phyloP scores from a whole-genome alignment of 2,797 vertebrate genomes.

The Champsocephalus gunnari region DNA sequence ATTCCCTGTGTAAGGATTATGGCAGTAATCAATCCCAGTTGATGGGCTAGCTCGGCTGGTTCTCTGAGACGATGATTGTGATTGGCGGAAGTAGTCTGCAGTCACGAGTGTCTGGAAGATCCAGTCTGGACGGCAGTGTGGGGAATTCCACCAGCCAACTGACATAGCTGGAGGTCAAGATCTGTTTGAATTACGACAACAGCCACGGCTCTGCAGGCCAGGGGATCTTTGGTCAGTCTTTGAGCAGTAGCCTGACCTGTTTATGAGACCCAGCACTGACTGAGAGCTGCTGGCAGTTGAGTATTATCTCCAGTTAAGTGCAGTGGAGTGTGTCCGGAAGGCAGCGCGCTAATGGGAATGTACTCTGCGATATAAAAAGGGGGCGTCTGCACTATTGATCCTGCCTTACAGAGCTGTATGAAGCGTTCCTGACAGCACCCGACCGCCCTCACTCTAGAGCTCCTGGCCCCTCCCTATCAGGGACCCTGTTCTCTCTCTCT shows the following conservation, averaged over 20 bases:
- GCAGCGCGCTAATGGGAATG: slow-evolving; percentile 75
- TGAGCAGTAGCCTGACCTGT: slow-evolving; percentile 52
- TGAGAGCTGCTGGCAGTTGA: slow-evolving; percentile 46
- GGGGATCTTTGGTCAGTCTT: slow-evolving; percentile 49
- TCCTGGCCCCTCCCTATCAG: slow-evolving; percentile 64
- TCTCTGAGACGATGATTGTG: slow-evolving; percentile 73
- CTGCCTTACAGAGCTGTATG: slow-evolving; percentile 80
- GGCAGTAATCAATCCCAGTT: slow-evolving; percentile 83
- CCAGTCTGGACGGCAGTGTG: slow-evolving; percentile 46
- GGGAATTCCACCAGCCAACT: slow-evolving; percentile 66
- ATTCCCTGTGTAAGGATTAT: slow-evolving; percentile 85
- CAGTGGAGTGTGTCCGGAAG: slow-evolving; percentile 75
- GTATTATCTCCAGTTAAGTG: slow-evolving; percentile 69
- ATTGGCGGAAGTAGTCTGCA: slow-evolving; percentile 78
- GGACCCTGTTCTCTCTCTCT: slow-evolving; percentile 58
- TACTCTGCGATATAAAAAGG: slow-evolving; percentile 66
- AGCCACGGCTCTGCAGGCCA: slow-evolving; percentile 29
- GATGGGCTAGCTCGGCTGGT: slow-evolving; percentile 69
- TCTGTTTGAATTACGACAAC: slow-evolving; percentile 62
- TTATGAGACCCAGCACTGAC: slow-evolving; percentile 39
- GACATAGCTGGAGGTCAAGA: slow-evolving; percentile 70
- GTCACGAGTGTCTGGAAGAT: slow-evolving; percentile 62
- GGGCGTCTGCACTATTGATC: slow-evolving; percentile 75
- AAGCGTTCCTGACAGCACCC: slow-evolving; percentile 70
- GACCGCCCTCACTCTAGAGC: slow-evolving; percentile 66